These are phyloP conservation scores for Meloe dianella DNA, from an alignment of 2,888 invertebrate species.

Conservation along the genomic window DNA sequence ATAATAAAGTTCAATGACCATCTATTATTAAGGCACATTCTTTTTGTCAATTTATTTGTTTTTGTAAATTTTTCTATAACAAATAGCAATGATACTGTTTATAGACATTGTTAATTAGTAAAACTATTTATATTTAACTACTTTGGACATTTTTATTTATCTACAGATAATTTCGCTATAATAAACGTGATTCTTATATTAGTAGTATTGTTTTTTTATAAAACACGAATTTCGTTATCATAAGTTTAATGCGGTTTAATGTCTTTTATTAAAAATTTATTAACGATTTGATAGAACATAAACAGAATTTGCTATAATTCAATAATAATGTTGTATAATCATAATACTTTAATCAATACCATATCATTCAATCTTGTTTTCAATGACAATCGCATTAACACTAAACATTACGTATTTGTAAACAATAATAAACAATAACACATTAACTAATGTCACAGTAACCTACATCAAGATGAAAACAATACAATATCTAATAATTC, in stretches of 20 bases:
- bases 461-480: constrained; percentile 17
- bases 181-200: background rate
- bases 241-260: too few species aligned
- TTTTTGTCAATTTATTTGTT: background rate
- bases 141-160: too few species aligned
- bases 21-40: background rate
- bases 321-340: background rate
- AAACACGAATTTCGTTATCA: too few species aligned
- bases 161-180: background rate
- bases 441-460: constrained; percentile 22
- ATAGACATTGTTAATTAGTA: too few species aligned
- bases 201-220: too few species aligned
- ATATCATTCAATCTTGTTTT: background rate
- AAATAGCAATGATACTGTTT: too few species aligned
- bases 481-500: constrained; percentile 12
- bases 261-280: background rate
- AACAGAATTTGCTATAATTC: background rate
- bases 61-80: background rate
- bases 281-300: background rate
- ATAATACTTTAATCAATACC: background rate
- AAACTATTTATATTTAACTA: too few species aligned
- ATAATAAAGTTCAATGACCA: constrained; percentile 4
- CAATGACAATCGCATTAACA: constrained; percentile 19
- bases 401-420: constrained; percentile 12
- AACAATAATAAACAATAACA: constrained; percentile 16